Conservation (phyloP, 1,140 invertebrate species). For the Pinna nobilis region DNA sequence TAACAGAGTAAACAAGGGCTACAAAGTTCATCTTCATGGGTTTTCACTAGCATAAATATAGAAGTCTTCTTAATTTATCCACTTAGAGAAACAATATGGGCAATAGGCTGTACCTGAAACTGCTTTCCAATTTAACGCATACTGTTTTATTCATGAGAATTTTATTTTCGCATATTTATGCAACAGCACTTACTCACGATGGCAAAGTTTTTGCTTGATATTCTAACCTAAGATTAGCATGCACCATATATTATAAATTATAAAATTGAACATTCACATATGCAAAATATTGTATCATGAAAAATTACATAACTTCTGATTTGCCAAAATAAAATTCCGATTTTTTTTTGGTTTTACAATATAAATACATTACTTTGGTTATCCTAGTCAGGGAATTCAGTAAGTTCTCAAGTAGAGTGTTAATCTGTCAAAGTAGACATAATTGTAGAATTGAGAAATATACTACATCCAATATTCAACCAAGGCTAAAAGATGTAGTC, state of each 20-base stretch:
- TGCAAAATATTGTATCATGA: too few species aligned
- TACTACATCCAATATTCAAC: not conserved
- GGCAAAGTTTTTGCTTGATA: not conserved
- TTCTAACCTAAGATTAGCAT: too few species aligned
- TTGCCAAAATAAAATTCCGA: too few species aligned
- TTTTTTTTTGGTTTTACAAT: too few species aligned
- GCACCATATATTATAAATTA: too few species aligned
- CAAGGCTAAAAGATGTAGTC: not conserved
- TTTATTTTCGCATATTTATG: too few species aligned
- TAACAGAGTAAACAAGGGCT: conserved; percentile 1
- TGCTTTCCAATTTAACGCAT: not conserved
- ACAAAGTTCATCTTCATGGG: not conserved
- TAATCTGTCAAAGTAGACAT: not conserved
- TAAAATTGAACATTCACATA: too few species aligned
- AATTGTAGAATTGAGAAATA: not conserved
- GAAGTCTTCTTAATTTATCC: not conserved
- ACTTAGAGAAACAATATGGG: not conserved
- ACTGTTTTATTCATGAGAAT: too few species aligned
- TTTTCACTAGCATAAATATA: not conserved
- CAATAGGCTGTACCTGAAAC: not conserved
- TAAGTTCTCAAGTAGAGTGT: not conserved
- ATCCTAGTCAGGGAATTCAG: not conserved
- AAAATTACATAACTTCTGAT: too few species aligned
- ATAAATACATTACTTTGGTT: not conserved
- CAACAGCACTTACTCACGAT: too few species aligned